Evolutionary conservation across 2,797 vertebrate species (phyloP), one percentile per base, ranked within the genome.

Genomic region (Petrocephalus sullivani): DNA sequence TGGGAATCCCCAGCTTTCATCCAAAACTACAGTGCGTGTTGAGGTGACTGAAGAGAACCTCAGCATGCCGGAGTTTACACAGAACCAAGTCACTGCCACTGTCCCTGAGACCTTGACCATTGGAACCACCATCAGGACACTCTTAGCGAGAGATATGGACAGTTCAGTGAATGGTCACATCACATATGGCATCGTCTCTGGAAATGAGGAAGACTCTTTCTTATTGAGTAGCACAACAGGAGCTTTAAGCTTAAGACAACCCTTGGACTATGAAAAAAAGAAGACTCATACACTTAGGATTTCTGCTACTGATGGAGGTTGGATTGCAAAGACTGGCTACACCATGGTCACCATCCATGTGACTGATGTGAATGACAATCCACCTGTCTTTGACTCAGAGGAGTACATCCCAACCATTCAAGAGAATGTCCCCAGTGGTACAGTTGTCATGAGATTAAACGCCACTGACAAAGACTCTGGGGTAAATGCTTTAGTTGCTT

Each of bases 391-490:
- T 89, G 94, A 93, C 53, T 96, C 96, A 0, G 97, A 97, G 1
- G 97, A 98, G 56, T 99, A 97, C 83, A 98, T 97, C 88, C 98
- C 98, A 4, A 91, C 94, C 0, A 97, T 99, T 53, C 93, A 97
- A 92, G 98, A 99, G 94, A 99, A 99, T 0, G 98, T 98, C 21
- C 98, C 98, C 0, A 99, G 98, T 89, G 98, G 98, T 54, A 99
- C 98, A 49, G 98, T 95, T 0, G 98, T 99, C 51, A 96, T 98
- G 53, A 97, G 95, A 91, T 93, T 99, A 89, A 97, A 97, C 0
- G 98, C 97, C 87, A 96, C 93, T 0, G 98, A 99, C 88, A 93
- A 93, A 0, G 98, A 99, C 91, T 98, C 98, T 0, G 97, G 97
- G 5, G 90, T 95, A 2, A 98, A 99, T 0, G 97, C 97, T 0